phyloP scores from a whole-genome alignment of 2,888 invertebrate genomes.

The Marasmarcha lunaedactyla region DNA sequence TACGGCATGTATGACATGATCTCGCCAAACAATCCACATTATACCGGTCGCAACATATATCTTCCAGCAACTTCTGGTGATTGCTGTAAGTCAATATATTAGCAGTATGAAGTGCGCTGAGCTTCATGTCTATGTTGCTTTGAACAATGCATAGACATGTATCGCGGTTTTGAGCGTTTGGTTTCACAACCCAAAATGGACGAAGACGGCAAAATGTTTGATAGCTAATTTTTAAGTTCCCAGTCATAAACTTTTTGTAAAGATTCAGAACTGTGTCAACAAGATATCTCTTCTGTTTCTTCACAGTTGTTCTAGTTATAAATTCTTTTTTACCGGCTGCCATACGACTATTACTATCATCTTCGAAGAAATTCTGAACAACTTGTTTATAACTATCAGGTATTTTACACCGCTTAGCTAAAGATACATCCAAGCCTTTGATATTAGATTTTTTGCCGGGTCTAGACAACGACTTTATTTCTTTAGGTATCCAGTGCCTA shows the following conservation, averaged over 20 bases:
- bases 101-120: conserved; percentile 12
- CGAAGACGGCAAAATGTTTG: conserved; percentile 17
- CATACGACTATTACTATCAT: conserved; percentile 20
- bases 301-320: conserved; percentile 19
- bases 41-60: conserved; percentile 16
- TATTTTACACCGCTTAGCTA: conserved; percentile 6
- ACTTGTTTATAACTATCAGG: conserved; percentile 6
- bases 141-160: conserved; percentile 19
- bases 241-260: conserved; percentile 18
- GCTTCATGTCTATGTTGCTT: conserved; percentile 17
- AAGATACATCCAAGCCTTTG: conserved; percentile 7
- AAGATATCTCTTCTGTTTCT: conserved; percentile 21
- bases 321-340: conserved; percentile 21
- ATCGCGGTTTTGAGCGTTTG: conserved; percentile 18
- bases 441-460: conserved; percentile 1
- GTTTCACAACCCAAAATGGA: conserved; percentile 21
- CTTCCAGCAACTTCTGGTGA: conserved; percentile 15
- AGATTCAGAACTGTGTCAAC: too few species aligned
- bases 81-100: conserved; percentile 16
- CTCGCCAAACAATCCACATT: conserved; percentile 16
- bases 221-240: conserved; percentile 13
- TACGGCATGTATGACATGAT: conserved; percentile 14
- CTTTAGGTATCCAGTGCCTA: background rate
- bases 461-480: background rate
- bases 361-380: conserved; percentile 17